Evolutionary conservation across 2,888 invertebrate species (phyloP), one percentile per base, ranked within the genome.

Genomic region (Rhyacophila evoluta): DNA sequence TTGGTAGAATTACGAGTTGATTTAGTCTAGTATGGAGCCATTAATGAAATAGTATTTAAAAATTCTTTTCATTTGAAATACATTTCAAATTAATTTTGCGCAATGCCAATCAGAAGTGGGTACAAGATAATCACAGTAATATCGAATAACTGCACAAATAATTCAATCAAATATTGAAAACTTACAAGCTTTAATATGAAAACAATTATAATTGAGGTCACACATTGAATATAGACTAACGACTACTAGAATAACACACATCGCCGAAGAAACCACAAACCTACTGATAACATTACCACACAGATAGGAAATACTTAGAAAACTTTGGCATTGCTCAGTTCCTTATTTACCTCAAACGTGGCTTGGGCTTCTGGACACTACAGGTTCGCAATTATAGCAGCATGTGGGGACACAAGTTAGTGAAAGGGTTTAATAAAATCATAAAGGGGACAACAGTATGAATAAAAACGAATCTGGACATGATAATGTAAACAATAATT

Each of bases 331-430:
- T 55, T 15, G 19, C 19, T 8, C 8, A 19, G 5, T 55, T 33
- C 8, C 19, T 19, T 19, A 15, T 55, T 55, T 55, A 55, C 55
- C 55, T 55, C 55, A 19, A 55, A 55, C 15, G 55, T 55, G 55
- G 55, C 55, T 55, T 55, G 55, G 10, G 55, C 55, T 55, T 55
- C 55, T 19, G 55, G 55, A 19, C 55, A 55, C 55, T 55, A 55
- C 55, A 55, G 55, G 55, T 55, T 55, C 25, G 55, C 77, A 79
- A 78, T 69, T 69, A 78, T 78, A 80, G 81, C 81, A 80, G 81
- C 81, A 81, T 81, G 81, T 80, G 72, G 80, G 77, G 75, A 68
- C 19, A 55, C 55, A 55, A 55, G 15, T 55, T 55, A 1, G 55
- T 25, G 10, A 25, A 55, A 55, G 55, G 25, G 19, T 55, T 55